A percentile compares a stretch with the other conserved stretches of the same genome.
phyloP scores from a whole-genome alignment of 2,113 vertebrate genomes.

The Heliornis fulica region DNA sequence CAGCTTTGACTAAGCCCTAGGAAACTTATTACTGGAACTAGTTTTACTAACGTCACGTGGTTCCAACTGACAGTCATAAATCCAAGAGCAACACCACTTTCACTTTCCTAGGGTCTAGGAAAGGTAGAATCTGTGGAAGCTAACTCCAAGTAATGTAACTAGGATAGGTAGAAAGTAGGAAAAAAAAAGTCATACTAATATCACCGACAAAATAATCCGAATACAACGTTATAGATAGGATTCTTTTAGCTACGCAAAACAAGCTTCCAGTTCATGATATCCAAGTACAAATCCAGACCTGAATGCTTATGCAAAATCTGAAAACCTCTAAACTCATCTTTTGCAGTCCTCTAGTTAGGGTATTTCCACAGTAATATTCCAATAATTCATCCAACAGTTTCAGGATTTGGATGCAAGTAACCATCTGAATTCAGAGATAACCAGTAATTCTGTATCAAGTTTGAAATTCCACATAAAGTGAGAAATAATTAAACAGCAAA shows the following conservation, averaged over 20 bases:
- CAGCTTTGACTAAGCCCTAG: not conserved
- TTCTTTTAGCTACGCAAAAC: rapidly evolving
- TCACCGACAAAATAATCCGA: not conserved
- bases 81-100: not conserved
- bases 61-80: not conserved
- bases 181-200: not conserved
- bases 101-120: not conserved
- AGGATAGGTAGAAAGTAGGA: not conserved
- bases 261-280: too few species aligned
- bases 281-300: not conserved
- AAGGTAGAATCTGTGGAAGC: not conserved
- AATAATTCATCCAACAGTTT: not conserved
- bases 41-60: not conserved
- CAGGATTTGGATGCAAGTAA: not conserved
- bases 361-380: not conserved
- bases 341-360: not conserved
- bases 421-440: not conserved
- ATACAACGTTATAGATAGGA: not conserved
- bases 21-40: not conserved
- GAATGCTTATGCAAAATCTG: not conserved
- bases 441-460: not conserved
- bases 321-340: not conserved
- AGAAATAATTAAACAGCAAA: not conserved
- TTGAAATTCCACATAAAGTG: not conserved
- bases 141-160: not conserved